These are phyloP conservation scores for Platypus cylindrus DNA, from an alignment of 2,888 invertebrate genomes.

Conservation along the genomic window DNA sequence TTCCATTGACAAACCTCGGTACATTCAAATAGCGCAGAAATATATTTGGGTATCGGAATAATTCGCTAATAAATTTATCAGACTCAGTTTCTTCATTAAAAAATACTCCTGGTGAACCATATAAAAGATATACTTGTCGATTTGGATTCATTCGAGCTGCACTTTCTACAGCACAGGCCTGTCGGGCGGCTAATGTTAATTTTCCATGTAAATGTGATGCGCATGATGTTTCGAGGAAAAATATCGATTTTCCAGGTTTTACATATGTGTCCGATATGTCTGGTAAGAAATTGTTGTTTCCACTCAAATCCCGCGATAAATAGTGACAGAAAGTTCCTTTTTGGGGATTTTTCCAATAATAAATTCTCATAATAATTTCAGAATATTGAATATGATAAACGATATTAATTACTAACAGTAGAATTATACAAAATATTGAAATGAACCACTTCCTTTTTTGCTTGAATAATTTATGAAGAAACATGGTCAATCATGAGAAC, in stretches of 20 bases:
- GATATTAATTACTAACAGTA: too few relatives aligned
- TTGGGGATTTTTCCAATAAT: conserved; percentile 13
- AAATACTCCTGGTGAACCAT: conserved; percentile 36
- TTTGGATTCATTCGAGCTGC: conserved; percentile 49
- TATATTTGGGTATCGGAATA: conserved; percentile 39
- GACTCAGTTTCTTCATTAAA: conserved; percentile 21
- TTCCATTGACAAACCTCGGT: conserved; percentile 39
- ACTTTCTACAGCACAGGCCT: conserved; percentile 58
- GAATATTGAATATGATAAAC: background rate
- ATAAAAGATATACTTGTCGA: conserved; percentile 42
- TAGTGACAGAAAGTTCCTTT: conserved; percentile 12
- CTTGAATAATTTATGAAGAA: too few relatives aligned
- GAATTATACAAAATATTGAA: too few relatives aligned
- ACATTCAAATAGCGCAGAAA: conserved; percentile 40
- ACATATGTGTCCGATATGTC: conserved; percentile 27
- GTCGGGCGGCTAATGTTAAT: conserved; percentile 40
- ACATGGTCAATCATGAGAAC: too few relatives aligned
- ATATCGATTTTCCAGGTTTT: conserved; percentile 40
- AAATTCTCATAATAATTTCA: conserved; percentile 8
- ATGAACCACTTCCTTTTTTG: too few relatives aligned
- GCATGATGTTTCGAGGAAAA: conserved; percentile 57
- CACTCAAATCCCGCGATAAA: background rate
- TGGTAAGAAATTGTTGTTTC: conserved; percentile 19
- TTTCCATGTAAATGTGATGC: conserved; percentile 31
- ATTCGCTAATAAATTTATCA: conserved; percentile 29